A percentile compares a stretch with the other conserved stretches of the same genome.
These are phyloP conservation scores for Zaprionus africanus DNA, from an alignment of 1,140 invertebrate species.

Conservation along the genomic window DNA sequence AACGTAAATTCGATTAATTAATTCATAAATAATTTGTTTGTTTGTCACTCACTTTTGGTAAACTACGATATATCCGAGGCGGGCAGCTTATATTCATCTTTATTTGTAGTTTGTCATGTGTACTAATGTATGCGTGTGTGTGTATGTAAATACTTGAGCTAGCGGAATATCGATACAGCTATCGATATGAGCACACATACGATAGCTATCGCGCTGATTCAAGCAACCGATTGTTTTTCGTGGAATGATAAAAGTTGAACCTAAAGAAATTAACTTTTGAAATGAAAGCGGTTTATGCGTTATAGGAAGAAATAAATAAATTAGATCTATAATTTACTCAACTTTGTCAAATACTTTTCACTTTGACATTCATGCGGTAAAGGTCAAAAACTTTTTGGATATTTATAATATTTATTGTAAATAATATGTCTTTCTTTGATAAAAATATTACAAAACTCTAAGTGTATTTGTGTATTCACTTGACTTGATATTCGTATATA, in stretches of 20 bases:
- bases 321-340: neutral
- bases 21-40: neutral
- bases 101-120: conserved; percentile 29
- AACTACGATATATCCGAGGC: conserved; percentile 23
- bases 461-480: neutral
- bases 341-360: neutral
- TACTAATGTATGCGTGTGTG: neutral
- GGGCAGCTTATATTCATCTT: conserved; percentile 35
- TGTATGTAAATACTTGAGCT: conserved; percentile 2
- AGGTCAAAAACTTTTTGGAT: neutral
- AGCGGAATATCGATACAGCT: conserved; percentile 5
- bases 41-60: conserved; percentile 31
- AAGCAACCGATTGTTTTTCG: neutral
- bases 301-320: neutral
- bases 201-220: neutral
- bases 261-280: neutral
- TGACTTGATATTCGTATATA: neutral
- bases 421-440: conserved; percentile 3
- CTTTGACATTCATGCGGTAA: neutral
- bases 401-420: neutral
- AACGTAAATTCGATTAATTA: neutral
- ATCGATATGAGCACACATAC: conserved; percentile 3
- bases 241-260: neutral
- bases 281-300: neutral
- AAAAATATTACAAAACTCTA: neutral